Conservation (phyloP, 1,140 invertebrate genomes). For the Trissolcus basalis region DNA sequence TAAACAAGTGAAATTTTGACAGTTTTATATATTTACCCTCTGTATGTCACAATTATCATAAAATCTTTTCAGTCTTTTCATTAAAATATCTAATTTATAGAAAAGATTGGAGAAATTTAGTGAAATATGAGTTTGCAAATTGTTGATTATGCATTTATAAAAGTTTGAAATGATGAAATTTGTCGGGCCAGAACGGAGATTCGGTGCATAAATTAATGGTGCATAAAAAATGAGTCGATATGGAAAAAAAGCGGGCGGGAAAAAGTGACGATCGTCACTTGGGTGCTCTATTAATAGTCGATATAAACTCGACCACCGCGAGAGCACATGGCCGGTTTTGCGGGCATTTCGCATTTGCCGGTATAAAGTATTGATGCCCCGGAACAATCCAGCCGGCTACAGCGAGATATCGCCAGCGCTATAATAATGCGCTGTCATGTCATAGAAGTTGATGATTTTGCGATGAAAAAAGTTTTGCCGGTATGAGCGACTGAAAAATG, state of each 20-base stretch:
- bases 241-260: constrained; percentile 45
- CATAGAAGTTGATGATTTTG: constrained; percentile 51
- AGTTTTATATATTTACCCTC: too few relatives aligned
- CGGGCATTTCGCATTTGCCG: constrained; percentile 71
- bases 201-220: constrained; percentile 17
- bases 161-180: too few relatives aligned
- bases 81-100: too few relatives aligned
- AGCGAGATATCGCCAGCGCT: constrained; percentile 29
- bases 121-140: too few relatives aligned
- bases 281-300: constrained; percentile 72
- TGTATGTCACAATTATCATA: too few relatives aligned
- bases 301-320: constrained; percentile 66
- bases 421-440: constrained; percentile 55
- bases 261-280: constrained; percentile 67
- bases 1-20: too few relatives aligned
- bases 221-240: constrained; percentile 47
- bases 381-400: constrained; percentile 54
- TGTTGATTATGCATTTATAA: too few relatives aligned
- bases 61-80: too few relatives aligned
- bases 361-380: constrained; percentile 71
- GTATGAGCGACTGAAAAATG: neutral
- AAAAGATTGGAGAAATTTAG: too few relatives aligned
- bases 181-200: too few relatives aligned
- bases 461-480: constrained; percentile 12
- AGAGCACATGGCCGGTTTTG: constrained; percentile 69